Conservation (phyloP, 2,888 invertebrate species). For the Graphium colonna region DNA sequence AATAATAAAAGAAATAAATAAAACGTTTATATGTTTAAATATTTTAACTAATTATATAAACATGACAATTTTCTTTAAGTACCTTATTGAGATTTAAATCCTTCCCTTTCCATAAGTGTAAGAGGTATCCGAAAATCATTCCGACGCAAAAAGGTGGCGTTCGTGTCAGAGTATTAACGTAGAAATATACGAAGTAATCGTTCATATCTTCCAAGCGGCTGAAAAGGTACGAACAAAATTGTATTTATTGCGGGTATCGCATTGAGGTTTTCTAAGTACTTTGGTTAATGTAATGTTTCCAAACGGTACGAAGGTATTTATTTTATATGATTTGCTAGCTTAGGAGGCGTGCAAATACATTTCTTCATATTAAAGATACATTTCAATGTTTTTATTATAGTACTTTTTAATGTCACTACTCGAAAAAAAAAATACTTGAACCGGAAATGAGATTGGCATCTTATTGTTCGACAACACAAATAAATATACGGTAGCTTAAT, state of each 20-base stretch:
- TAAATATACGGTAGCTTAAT: no score
- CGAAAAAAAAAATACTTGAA: no score
- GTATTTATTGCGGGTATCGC: neutral
- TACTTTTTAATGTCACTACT: no score
- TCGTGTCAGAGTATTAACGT: conserved; percentile 49
- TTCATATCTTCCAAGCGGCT: conserved; percentile 29
- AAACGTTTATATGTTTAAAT: neutral
- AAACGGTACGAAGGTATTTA: no score
- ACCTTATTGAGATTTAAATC: conserved; percentile 40
- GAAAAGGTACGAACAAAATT: conserved; percentile 7
- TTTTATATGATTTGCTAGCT: no score
- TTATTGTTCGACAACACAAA: no score
- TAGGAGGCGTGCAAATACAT: neutral
- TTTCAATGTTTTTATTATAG: no score
- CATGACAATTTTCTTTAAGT: neutral
- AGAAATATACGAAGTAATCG: conserved; percentile 38
- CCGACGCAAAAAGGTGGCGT: conserved; percentile 58
- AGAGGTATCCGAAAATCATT: conserved; percentile 53
- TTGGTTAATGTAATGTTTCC: neutral
- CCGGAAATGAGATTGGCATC: no score
- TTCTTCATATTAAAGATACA: no score
- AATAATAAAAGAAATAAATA: neutral
- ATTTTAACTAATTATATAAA: no score
- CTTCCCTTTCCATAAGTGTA: conserved; percentile 41
- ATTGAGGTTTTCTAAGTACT: no score